Evolutionary conservation across 2,797 vertebrate species (phyloP).

Genomic region (Apogon hyalosoma): DNA sequence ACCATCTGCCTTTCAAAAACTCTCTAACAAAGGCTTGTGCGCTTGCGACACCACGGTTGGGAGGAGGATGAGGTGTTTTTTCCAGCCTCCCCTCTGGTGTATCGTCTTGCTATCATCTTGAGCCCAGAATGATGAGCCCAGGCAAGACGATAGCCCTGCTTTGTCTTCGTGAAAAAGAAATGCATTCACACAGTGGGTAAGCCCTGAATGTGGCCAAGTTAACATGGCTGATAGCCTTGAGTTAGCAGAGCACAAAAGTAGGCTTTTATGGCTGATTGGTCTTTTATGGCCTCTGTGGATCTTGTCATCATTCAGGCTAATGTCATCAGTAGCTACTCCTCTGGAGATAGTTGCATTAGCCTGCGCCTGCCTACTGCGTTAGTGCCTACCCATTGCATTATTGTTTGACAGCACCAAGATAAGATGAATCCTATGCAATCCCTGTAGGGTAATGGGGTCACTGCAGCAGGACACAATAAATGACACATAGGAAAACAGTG

Average conservation of each 20-base stretch:
- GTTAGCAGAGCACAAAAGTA: slow-evolving; percentile 51
- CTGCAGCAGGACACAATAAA: slow-evolving; percentile 32
- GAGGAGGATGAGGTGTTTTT: slow-evolving; percentile 65
- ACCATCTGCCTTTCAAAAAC: slow-evolving; percentile 43
- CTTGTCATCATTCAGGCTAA: slow-evolving; percentile 67
- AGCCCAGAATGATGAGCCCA: slow-evolving; percentile 42
- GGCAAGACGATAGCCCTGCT: slow-evolving; percentile 55
- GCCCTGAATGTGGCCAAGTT: slow-evolving; percentile 42
- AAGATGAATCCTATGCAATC: slow-evolving; percentile 53
- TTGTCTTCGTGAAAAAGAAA: slow-evolving; percentile 59
- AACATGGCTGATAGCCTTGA: slow-evolving; percentile 53
- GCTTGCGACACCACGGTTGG: slow-evolving; percentile 30
- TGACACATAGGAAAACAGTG: slow-evolving; percentile 47
- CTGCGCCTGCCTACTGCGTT: slow-evolving; percentile 36
- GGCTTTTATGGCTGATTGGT: slow-evolving; percentile 60
- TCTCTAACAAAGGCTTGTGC: slow-evolving; percentile 47
- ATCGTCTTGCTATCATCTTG: slow-evolving; percentile 46
- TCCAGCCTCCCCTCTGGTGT: slow-evolving; percentile 59
- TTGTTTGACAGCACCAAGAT: slow-evolving; percentile 36
- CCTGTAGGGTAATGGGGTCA: slow-evolving; percentile 46
- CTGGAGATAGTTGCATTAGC: slow-evolving; percentile 63
- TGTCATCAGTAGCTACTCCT: slow-evolving; percentile 66
- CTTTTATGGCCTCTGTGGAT: slow-evolving; percentile 60
- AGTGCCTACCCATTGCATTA: slow-evolving; percentile 50
- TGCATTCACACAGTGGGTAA: slow-evolving; percentile 33